A percentile compares a stretch with the other conserved stretches of the same genome.
Evolutionary conservation across 1,140 invertebrate genomes (phyloP).

Genomic region (Drosophila lacertosa): DNA sequence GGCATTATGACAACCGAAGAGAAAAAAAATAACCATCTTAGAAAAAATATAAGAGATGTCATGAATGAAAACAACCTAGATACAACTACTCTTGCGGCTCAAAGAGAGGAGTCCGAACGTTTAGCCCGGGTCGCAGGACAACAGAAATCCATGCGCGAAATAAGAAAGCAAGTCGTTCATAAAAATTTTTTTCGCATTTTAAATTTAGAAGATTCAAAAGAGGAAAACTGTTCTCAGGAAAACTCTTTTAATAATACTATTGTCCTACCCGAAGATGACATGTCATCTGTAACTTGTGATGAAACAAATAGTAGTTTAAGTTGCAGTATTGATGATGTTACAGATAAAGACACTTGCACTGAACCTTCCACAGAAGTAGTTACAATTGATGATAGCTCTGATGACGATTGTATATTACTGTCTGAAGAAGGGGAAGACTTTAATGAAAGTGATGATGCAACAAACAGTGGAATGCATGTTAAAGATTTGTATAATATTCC

Average conservation of each 20-base stretch:
- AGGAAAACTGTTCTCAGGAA: slow-evolving; percentile 45
- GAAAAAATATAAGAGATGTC: slow-evolving; percentile 95
- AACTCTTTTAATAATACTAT: slow-evolving; percentile 40
- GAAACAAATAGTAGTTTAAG: slow-evolving; percentile 66
- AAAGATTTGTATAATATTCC: slow-evolving; percentile 96
- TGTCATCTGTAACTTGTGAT: slow-evolving; percentile 68
- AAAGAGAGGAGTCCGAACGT: slow-evolving; percentile 95
- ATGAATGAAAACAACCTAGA: slow-evolving; percentile 96
- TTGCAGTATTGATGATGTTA: slow-evolving; percentile 79
- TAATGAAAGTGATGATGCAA: slow-evolving; percentile 87
- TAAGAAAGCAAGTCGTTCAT: slow-evolving; percentile 71
- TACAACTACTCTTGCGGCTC: slow-evolving; percentile 95
- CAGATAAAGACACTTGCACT: slow-evolving; percentile 73
- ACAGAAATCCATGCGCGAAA: slow-evolving; percentile 91
- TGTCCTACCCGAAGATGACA: slow-evolving; percentile 60
- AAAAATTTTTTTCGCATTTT: slow-evolving; percentile 85
- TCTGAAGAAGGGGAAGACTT: slow-evolving; percentile 86
- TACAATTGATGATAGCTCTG: slow-evolving; percentile 88
- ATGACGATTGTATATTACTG: slow-evolving; percentile 91
- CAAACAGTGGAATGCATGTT: slow-evolving; percentile 91
- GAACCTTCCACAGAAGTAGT: slow-evolving; percentile 84
- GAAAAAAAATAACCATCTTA: slow-evolving; percentile 88
- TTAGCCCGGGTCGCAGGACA: slow-evolving; percentile 92
- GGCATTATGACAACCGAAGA: slow-evolving; percentile 79
- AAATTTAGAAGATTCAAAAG: slow-evolving; percentile 69